phyloP scores from a whole-genome alignment of 1,140 invertebrate genomes.

The Sinella curviseta region DNA sequence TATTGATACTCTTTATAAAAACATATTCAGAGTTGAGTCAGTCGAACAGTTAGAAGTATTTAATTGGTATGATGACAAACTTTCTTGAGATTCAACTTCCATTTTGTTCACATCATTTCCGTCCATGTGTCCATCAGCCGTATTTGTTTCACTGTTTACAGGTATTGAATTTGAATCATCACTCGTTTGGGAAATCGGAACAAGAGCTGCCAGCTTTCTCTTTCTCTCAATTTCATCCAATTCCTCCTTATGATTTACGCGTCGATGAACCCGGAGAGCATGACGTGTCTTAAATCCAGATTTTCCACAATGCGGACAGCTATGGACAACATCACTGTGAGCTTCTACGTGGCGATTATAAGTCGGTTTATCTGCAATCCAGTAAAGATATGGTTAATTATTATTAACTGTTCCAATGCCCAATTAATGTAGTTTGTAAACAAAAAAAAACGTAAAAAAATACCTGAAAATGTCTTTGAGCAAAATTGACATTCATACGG shows the following conservation, averaged over 20 bases:
- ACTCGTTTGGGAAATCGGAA: no score
- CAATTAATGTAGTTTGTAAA: no score
- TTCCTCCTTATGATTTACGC: background rate
- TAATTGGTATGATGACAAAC: no score
- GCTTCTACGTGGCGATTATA: slow-evolving; percentile 6
- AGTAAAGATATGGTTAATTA: background rate
- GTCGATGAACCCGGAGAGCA: background rate
- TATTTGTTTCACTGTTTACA: no score
- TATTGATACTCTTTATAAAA: no score
- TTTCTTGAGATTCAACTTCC: no score
- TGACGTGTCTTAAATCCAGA: background rate
- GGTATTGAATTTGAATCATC: no score
- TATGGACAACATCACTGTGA: background rate
- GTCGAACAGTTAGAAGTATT: no score
- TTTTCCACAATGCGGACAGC: background rate
- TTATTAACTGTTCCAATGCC: background rate
- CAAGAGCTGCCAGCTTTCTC: background rate
- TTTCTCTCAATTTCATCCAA: background rate
- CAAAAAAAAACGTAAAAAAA: background rate
- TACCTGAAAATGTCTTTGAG: background rate
- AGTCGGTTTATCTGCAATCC: background rate
- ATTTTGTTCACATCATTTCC: no score
- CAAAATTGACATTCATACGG: background rate
- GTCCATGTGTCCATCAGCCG: no score
- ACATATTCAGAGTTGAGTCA: no score